Base-by-base conservation (phyloP, 2,888 invertebrate genomes). In the Aricia artaxerxes region DNA sequence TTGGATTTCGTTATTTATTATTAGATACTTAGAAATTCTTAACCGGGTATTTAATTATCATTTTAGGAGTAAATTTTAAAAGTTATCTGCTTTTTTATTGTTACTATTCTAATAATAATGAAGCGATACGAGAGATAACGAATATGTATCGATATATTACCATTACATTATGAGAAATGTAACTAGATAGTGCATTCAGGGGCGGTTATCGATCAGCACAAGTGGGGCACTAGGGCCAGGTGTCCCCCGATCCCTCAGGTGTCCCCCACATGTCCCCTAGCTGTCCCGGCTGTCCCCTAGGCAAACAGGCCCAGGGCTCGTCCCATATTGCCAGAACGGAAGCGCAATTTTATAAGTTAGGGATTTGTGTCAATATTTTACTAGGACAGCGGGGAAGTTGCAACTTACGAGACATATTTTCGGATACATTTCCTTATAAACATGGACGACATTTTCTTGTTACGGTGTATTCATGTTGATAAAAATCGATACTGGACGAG, bases 361-460 rank as follows among this genome's bases (percentile, higher is more conserved):
- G 94, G 94, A 93, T 94, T 93, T 93, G 90, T 93, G 94, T 94
- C 92, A 94, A 94, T 94, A 94, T 94, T 94, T 92, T 92, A 94
- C 90, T 93, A 94, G 94, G 94, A 93, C 88, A 87, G 89, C 88
- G 88, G 88, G 88, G 84, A 57, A 76, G 53, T 76, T 69, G 69
- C 69, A 69, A 69, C 69, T 69, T 69, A 76, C 49, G 76, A 76
- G 35, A 76, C 57, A 76, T 57, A 76, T 76, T 57, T 76, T 53
- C 35, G 31, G 76, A 57, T 76, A 76, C 76, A 76, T 53, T 76
- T 76, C 76, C 76, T 57, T 53, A 57, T 16, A 57, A 75, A 31
- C 75, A 24, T 76, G 53, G 5, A 69, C 69, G 69, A 38, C n/a
- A 69, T 69, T 35, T 69, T 69, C 69, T 69, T 69, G 69, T 80